phyloP scores from a whole-genome alignment of 2,797 vertebrate species.

The Morus bassanus region DNA sequence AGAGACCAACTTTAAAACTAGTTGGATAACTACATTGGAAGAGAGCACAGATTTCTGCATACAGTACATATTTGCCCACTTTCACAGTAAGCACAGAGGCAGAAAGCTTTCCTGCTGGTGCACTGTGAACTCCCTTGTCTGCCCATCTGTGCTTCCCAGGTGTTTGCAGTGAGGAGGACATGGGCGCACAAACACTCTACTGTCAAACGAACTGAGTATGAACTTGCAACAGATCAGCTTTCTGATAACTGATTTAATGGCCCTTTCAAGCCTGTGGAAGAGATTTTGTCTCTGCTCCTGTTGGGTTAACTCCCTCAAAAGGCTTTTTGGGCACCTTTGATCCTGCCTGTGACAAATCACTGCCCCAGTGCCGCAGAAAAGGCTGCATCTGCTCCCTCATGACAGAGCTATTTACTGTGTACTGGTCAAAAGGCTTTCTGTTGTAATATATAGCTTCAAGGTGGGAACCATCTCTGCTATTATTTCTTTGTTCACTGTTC shows the following conservation, averaged over 20 bases:
- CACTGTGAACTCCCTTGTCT: accelerated
- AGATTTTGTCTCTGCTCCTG: not conserved
- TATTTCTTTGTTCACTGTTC: not conserved
- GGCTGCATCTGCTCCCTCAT: not conserved
- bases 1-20: not conserved
- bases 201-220: not conserved
- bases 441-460: not conserved
- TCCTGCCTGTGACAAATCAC: not conserved
- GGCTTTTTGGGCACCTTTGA: not conserved
- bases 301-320: not conserved
- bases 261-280: not conserved
- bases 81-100: not conserved
- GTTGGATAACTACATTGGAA: not conserved
- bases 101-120: not conserved
- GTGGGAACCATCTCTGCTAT: not conserved
- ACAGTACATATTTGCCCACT: not conserved
- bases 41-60: not conserved
- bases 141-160: not conserved
- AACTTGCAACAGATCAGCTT: not conserved
- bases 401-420: not conserved
- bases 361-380: not conserved
- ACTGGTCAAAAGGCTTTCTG: not conserved
- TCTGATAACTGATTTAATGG: not conserved
- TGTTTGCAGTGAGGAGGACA: accelerated
- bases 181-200: not conserved